Evolutionary conservation across 1,140 invertebrate species (phyloP).

Genomic region (Drosophila erecta): DNA sequence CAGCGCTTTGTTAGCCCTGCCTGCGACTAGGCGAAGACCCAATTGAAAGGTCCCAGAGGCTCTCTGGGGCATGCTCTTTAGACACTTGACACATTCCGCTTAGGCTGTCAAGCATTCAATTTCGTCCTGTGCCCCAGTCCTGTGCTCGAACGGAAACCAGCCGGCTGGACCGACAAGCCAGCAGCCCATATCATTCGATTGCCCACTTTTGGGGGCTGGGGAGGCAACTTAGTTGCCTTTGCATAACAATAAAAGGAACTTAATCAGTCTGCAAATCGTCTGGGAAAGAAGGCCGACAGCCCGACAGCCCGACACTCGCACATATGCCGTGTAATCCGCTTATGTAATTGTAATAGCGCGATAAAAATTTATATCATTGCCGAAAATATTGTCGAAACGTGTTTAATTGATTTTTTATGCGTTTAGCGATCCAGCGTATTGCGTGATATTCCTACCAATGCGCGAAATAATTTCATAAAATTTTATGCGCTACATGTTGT

Average conservation of each 20-base stretch:
- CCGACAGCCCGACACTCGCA: conserved; percentile 6
- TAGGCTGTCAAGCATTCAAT: conserved; percentile 68
- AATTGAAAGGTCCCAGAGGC: conserved; percentile 50
- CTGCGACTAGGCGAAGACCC: conserved; percentile 42
- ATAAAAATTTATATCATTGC: conserved; percentile 80
- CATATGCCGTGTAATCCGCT: conserved; percentile 65
- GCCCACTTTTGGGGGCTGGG: conserved; percentile 39
- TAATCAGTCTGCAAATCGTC: conserved; percentile 78
- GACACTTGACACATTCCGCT: conserved; percentile 75
- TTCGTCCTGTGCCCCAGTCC: conserved; percentile 12
- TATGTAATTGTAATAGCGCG: conserved; percentile 80
- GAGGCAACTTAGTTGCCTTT: conserved; percentile 43
- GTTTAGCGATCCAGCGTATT: conserved; percentile 37
- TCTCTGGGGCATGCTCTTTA: conserved; percentile 69
- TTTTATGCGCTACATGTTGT: conserved; percentile 59
- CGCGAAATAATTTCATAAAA: conserved; percentile 75
- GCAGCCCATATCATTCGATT: conserved; percentile 39
- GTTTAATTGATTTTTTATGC: conserved; percentile 83
- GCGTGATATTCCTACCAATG: conserved; percentile 19
- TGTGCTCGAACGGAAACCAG: conserved; percentile 3
- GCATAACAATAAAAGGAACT: conserved; percentile 75
- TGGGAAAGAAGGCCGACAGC: conserved; percentile 36
- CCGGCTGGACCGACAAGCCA: background rate
- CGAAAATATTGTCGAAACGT: conserved; percentile 78
- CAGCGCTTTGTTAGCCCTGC: conserved; percentile 70